Evolutionary conservation across 2,797 vertebrate genomes (phyloP).

Genomic region (Pseudotriccus pelzelni): DNA sequence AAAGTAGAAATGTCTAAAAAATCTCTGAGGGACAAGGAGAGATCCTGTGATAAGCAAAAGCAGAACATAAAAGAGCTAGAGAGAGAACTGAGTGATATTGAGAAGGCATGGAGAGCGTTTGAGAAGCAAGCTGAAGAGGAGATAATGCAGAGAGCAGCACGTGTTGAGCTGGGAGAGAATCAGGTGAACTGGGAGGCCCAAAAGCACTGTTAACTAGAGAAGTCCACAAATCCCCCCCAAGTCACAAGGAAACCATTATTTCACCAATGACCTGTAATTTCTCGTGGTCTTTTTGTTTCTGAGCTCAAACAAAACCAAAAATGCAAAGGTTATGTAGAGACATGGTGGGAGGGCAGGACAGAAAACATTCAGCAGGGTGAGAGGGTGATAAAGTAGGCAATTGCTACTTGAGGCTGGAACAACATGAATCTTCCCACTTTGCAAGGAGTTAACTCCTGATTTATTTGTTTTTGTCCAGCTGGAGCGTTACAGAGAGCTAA

Average conservation of each 20-base stretch:
- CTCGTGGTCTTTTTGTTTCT: neutral
- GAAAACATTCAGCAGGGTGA: neutral
- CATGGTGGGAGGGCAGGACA: neutral
- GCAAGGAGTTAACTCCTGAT: neutral
- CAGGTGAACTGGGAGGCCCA: conserved; percentile 80
- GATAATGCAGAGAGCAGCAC: conserved; percentile 49
- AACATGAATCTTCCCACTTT: neutral
- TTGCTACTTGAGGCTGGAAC: neutral
- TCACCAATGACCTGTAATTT: neutral
- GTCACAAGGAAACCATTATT: neutral
- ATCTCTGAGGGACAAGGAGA: conserved; percentile 76
- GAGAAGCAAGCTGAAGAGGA: conserved; percentile 80
- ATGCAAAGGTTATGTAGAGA: neutral
- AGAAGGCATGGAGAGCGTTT: conserved; percentile 79
- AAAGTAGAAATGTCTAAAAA: conserved; percentile 78
- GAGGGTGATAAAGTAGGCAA: neutral
- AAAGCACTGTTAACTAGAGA: neutral
- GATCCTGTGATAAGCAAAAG: conserved; percentile 73
- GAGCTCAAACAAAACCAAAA: neutral
- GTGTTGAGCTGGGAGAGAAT: conserved; percentile 80
- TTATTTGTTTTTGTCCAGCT: conserved; percentile 72
- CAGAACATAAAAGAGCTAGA: conserved; percentile 78
- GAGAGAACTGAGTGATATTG: conserved; percentile 78
- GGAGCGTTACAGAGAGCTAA: conserved; percentile 85
- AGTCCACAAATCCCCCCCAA: neutral